Conservation (phyloP, 2,113 vertebrate genomes). For the Ophthalmolycus amberensis region DNA sequence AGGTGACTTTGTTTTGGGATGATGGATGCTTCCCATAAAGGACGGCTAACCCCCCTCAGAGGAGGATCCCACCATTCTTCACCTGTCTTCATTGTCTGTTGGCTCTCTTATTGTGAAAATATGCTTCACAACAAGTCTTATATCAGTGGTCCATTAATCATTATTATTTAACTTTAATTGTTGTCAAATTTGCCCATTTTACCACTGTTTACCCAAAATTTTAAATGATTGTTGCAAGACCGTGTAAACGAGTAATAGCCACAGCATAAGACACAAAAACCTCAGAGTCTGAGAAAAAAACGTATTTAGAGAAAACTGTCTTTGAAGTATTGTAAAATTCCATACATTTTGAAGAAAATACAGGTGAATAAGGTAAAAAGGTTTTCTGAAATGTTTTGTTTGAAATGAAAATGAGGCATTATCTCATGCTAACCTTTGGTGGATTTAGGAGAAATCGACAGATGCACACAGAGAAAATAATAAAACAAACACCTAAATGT, state of each 20-base stretch:
- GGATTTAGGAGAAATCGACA: neutral
- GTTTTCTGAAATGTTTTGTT: neutral
- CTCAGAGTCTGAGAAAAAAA: neutral
- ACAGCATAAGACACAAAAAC: neutral
- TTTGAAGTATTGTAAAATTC: neutral
- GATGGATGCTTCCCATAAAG: conserved; percentile 39
- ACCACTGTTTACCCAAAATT: neutral
- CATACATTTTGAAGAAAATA: neutral
- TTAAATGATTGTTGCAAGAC: neutral
- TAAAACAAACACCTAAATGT: neutral
- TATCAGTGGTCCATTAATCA: neutral
- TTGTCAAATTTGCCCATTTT: neutral
- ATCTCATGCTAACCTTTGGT: neutral
- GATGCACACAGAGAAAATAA: neutral
- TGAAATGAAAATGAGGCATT: neutral
- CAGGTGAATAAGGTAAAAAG: too few relatives aligned
- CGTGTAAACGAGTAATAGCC: neutral
- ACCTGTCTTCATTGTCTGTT: neutral
- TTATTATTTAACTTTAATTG: neutral
- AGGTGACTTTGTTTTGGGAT: conserved; percentile 58
- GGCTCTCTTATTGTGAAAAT: neutral
- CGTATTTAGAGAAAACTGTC: neutral
- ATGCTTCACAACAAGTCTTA: neutral
- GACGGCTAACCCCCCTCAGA: conserved; percentile 13
- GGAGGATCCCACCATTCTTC: neutral